Percentiles rank a stretch among this genome's conserved stretches.
These are phyloP conservation scores for Muscicapa striata DNA, from an alignment of 2,797 vertebrate genomes.

Conservation along the genomic window DNA sequence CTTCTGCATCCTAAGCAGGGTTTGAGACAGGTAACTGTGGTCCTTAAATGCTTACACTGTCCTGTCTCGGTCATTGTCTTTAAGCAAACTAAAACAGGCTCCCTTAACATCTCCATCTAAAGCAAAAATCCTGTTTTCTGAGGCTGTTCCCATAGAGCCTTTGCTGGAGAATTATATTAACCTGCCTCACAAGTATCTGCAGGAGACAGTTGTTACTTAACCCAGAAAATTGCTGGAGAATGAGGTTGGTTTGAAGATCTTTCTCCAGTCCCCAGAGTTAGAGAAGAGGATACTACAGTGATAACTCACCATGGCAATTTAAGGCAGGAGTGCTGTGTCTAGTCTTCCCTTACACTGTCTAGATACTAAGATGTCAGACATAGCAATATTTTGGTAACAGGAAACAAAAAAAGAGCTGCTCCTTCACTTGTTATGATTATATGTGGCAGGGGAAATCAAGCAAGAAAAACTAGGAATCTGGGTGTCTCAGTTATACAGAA, in stretches of 20 bases:
- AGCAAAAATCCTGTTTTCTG: neutral
- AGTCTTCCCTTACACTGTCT: neutral
- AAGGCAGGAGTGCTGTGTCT: neutral
- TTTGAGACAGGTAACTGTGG: neutral
- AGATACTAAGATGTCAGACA: neutral
- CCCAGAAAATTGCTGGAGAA: neutral
- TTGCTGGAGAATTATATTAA: neutral
- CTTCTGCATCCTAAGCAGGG: neutral
- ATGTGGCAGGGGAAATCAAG: neutral
- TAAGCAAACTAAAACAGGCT: neutral
- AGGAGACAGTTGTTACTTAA: neutral
- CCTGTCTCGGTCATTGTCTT: neutral
- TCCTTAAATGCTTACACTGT: neutral
- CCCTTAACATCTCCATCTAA: neutral
- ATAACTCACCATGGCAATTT: neutral
- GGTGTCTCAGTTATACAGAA: neutral
- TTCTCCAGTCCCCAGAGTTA: neutral
- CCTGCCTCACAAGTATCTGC: neutral
- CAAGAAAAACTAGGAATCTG: neutral
- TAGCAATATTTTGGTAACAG: neutral
- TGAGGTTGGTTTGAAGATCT: neutral
- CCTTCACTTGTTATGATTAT: neutral
- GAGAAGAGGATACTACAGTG: neutral
- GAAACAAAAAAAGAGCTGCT: neutral
- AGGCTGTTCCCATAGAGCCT: neutral